Evolutionary conservation across 2,888 invertebrate genomes (phyloP).

Genomic region (Clusia tigrina): DNA sequence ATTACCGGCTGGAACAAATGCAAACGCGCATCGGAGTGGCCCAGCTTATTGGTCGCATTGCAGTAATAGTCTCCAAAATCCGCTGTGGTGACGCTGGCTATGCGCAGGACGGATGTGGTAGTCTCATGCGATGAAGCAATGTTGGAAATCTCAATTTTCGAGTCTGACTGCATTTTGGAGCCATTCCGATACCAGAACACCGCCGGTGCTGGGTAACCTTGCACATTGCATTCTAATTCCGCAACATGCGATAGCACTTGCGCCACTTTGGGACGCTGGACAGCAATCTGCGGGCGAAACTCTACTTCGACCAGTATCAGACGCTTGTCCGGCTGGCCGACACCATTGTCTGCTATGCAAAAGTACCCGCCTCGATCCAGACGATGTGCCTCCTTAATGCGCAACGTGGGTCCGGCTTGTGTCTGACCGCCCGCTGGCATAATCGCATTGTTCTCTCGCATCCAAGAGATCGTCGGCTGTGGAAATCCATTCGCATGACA

Average conservation of each 20-base stretch:
- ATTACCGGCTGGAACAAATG: conserved; percentile 60
- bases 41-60: conserved; percentile 63
- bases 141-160: conserved; percentile 55
- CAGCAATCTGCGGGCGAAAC: conserved; percentile 61
- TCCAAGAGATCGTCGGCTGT: conserved; percentile 75
- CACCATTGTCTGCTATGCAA: conserved; percentile 62
- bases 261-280: conserved; percentile 60
- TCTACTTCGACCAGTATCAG: conserved; percentile 60
- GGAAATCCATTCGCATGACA: conserved; percentile 83
- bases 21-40: conserved; percentile 59
- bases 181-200: conserved; percentile 61
- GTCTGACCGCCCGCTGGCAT: conserved; percentile 60
- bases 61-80: conserved; percentile 63
- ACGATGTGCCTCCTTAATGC: conserved; percentile 55
- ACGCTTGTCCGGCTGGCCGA: conserved; percentile 58
- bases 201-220: conserved; percentile 61
- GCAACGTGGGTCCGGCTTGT: conserved; percentile 52
- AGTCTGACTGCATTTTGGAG: conserved; percentile 50
- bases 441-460: conserved; percentile 70
- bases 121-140: conserved; percentile 60
- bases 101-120: conserved; percentile 60
- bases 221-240: conserved; percentile 61
- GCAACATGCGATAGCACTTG: conserved; percentile 55
- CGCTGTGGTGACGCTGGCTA: conserved; percentile 50
- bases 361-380: conserved; percentile 62